phyloP scores from a whole-genome alignment of 2,113 vertebrate species.

The Vulpes vulpes region DNA sequence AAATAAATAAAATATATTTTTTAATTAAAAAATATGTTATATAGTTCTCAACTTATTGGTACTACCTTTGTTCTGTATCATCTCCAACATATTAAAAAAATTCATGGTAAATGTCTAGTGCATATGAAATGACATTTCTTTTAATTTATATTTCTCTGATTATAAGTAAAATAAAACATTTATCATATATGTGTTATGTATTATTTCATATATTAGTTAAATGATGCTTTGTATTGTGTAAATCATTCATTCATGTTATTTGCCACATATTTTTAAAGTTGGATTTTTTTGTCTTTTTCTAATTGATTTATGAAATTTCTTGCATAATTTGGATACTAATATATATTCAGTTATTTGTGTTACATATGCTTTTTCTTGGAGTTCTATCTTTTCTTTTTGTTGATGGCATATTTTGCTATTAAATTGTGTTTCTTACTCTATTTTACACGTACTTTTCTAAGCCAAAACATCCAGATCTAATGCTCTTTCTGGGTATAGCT shows the following conservation, averaged over 20 bases:
- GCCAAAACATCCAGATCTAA: neutral
- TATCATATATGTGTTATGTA: neutral
- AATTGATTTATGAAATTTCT: neutral
- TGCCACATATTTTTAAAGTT: neutral
- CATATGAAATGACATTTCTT: neutral
- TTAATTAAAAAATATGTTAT: neutral
- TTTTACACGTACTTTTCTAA: neutral
- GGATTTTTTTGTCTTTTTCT: neutral
- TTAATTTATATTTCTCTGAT: neutral
- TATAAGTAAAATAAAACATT: neutral
- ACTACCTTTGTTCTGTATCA: neutral
- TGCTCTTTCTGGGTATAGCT: neutral
- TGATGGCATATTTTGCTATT: neutral
- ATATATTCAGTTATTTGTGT: neutral
- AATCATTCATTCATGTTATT: neutral
- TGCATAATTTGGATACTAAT: neutral
- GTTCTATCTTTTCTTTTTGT: neutral
- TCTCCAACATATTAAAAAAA: neutral
- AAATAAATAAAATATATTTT: too few relatives aligned
- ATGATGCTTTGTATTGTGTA: neutral
- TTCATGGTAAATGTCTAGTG: neutral
- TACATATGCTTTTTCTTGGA: neutral
- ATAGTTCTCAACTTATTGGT: neutral
- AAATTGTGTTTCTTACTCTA: neutral
- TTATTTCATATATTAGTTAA: neutral